These are phyloP conservation scores for Dendrocincla tyrannina DNA, from an alignment of 2,797 vertebrate genomes.

Conservation along the genomic window DNA sequence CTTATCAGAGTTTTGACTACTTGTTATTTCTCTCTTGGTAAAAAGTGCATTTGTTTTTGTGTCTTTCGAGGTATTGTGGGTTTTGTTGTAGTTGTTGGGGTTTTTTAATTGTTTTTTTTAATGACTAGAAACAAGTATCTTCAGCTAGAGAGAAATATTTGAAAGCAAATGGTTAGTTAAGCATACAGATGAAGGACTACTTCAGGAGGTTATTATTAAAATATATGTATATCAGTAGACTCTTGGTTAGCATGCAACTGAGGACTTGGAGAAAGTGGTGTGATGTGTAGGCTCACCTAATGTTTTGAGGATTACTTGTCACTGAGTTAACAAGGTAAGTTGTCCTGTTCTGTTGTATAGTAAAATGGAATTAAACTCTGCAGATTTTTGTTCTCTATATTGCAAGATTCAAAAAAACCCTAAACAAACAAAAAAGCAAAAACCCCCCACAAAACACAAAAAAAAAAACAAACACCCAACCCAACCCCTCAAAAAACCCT, in stretches of 20 bases:
- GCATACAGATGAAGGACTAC: background rate
- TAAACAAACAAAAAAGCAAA: too few relatives aligned
- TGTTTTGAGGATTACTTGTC: background rate
- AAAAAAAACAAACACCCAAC: too few relatives aligned
- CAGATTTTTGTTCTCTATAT: background rate
- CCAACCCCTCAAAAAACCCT: background rate
- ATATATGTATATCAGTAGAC: background rate
- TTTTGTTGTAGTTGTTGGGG: accelerated
- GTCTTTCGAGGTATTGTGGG: background rate
- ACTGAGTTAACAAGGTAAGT: background rate
- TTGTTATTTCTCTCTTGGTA: background rate
- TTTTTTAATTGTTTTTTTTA: background rate
- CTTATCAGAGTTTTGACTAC: background rate
- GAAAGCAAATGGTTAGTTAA: background rate
- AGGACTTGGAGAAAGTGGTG: background rate
- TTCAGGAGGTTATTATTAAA: background rate
- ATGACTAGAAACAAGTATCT: background rate
- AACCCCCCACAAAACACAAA: too few relatives aligned
- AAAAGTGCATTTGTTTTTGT: background rate
- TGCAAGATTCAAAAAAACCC: background rate
- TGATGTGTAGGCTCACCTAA: background rate
- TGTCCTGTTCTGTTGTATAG: background rate
- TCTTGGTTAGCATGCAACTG: background rate
- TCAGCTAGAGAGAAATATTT: background rate
- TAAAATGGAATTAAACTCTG: background rate